Evolutionary conservation across 2,113 vertebrate species (phyloP).

Genomic region (Muntiacus muntjak): DNA sequence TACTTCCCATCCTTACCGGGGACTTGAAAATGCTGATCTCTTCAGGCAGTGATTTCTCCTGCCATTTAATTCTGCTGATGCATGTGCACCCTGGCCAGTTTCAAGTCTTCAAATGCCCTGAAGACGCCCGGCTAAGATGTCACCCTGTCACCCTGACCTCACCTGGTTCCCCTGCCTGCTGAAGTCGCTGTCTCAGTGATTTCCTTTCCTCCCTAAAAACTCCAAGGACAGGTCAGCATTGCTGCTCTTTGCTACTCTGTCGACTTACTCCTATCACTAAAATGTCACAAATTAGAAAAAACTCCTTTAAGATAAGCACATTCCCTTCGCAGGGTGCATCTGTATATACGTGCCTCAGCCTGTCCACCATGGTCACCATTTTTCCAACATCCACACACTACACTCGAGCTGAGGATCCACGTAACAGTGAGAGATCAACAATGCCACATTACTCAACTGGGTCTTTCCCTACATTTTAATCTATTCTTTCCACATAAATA

Average conservation of each 20-base stretch:
- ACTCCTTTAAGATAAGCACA: background rate
- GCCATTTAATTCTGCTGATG: background rate
- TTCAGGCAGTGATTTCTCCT: background rate
- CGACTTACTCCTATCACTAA: background rate
- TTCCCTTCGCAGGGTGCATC: background rate
- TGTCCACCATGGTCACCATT: too few relatives aligned
- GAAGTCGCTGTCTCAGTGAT: rapidly evolving
- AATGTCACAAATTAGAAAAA: background rate
- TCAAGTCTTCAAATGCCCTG: background rate
- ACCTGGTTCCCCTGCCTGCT: rapidly evolving
- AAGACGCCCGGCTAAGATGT: background rate
- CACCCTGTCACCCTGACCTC: rapidly evolving
- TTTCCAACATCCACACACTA: too few relatives aligned
- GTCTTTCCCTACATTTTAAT: background rate
- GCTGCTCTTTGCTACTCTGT: background rate
- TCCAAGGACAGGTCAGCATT: background rate
- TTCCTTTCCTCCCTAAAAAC: background rate
- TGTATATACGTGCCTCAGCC: background rate
- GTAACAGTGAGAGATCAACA: background rate
- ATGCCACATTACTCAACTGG: background rate
- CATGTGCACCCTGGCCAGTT: background rate
- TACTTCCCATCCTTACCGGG: background rate
- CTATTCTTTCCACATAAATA: background rate
- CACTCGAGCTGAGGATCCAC: background rate
- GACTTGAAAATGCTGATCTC: background rate